Conservation (phyloP, 2,888 invertebrate species). For the Drosophila cognata region DNA sequence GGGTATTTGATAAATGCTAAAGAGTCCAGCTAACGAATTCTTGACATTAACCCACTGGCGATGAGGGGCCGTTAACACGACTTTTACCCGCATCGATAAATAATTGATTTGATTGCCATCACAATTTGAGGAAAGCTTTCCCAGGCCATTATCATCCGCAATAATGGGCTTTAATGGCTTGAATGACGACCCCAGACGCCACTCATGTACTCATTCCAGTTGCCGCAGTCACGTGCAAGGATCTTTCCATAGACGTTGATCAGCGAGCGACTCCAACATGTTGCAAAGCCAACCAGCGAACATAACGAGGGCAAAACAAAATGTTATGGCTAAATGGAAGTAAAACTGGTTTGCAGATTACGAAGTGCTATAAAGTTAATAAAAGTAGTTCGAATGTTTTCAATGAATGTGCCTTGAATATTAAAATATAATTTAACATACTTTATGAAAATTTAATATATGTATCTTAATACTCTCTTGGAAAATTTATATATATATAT, state of each 20-base stretch:
- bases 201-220: slow-evolving; percentile 15
- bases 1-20: slow-evolving; percentile 46
- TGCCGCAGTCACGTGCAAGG: slow-evolving; percentile 45
- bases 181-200: slow-evolving; percentile 27
- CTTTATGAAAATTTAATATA: neutral
- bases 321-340: neutral
- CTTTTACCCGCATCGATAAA: slow-evolving; percentile 64
- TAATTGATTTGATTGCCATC: slow-evolving; percentile 78
- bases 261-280: slow-evolving; percentile 48
- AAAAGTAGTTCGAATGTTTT: neutral
- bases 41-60: slow-evolving; percentile 48
- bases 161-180: slow-evolving; percentile 54
- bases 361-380: neutral
- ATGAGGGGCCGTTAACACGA: slow-evolving; percentile 60
- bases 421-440: neutral
- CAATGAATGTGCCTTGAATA: neutral
- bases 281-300: slow-evolving; percentile 30
- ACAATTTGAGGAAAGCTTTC: slow-evolving; percentile 66
- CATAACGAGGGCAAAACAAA: slow-evolving; percentile 21
- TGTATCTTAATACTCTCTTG: neutral
- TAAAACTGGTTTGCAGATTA: neutral
- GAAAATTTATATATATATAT: neutral
- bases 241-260: slow-evolving; percentile 32
- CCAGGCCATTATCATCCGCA: slow-evolving; percentile 50
- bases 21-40: slow-evolving; percentile 38